These are phyloP conservation scores for Poeciliopsis presidionis DNA, from an alignment of 2,797 vertebrate genomes.

Conservation along the genomic window DNA sequence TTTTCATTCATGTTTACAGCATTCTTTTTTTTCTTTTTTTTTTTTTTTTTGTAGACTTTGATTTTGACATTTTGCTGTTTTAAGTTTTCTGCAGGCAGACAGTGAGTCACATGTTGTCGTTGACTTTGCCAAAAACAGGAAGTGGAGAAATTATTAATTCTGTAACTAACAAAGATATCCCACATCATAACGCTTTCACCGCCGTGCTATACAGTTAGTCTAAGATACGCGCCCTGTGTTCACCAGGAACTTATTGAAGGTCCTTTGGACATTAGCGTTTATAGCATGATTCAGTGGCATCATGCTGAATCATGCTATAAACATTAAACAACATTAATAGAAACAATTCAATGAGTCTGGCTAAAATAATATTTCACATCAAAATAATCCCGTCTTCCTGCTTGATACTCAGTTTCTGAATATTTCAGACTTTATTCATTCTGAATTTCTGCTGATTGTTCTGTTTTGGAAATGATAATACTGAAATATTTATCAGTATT, in stretches of 20 bases:
- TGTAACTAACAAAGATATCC: not conserved
- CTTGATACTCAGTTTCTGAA: not conserved
- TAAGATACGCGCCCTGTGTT: not conserved
- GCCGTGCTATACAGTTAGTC: not conserved
- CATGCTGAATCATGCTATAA: no score
- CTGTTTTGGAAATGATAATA: not conserved
- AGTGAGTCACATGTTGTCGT: not conserved
- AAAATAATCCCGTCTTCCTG: not conserved
- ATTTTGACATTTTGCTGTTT: not conserved
- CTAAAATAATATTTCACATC: not conserved
- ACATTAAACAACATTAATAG: no score
- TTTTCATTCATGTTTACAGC: not conserved
- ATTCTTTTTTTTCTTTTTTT: not conserved
- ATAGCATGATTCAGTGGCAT: not conserved
- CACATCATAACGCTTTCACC: not conserved
- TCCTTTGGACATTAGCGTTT: not conserved
- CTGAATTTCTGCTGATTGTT: not conserved
- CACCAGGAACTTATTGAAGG: not conserved
- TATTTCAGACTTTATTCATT: not conserved
- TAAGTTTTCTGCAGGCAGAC: not conserved
- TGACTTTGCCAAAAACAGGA: not conserved
- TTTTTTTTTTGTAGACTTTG: not conserved
- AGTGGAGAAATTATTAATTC: not conserved
- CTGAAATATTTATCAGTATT: not conserved
- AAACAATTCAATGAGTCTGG: not conserved